phyloP scores from a whole-genome alignment of 2,113 vertebrate genomes.

The Ochotona curzoniae region DNA sequence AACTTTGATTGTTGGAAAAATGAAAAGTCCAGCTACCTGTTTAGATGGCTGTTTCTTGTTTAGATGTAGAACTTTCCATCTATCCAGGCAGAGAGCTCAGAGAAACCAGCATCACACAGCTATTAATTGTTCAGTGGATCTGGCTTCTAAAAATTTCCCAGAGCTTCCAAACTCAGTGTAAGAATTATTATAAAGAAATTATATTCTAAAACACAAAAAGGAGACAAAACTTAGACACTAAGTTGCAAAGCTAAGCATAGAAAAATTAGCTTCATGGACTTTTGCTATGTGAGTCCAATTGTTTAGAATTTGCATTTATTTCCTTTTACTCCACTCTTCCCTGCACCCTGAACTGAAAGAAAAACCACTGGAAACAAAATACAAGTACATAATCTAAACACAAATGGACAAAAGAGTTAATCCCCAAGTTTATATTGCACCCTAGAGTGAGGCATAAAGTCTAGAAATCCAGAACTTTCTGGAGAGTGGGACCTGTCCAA shows the following conservation, averaged over 20 bases:
- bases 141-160: slow-evolving; percentile 37
- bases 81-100: background rate
- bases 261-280: slow-evolving; percentile 2
- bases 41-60: background rate
- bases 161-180: background rate
- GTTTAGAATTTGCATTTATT: slow-evolving; percentile 29
- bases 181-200: slow-evolving; percentile 33
- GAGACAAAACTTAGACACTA: too few species aligned
- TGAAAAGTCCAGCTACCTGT: slow-evolving; percentile 7
- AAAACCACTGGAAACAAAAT: slow-evolving; percentile 29
- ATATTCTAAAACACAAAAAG: background rate
- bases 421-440: background rate
- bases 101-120: background rate
- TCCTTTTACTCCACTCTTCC: background rate
- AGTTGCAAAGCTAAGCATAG: background rate
- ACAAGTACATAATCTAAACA: background rate
- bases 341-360: background rate
- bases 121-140: background rate
- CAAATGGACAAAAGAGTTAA: slow-evolving; percentile 19
- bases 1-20: slow-evolving; percentile 21
- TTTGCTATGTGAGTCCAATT: background rate
- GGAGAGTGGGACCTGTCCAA: background rate
- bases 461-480: background rate
- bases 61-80: background rate
- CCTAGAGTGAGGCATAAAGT: background rate